Evolutionary conservation across 1,140 invertebrate species (phyloP).

Genomic region (Stegodyphus mimosarum): DNA sequence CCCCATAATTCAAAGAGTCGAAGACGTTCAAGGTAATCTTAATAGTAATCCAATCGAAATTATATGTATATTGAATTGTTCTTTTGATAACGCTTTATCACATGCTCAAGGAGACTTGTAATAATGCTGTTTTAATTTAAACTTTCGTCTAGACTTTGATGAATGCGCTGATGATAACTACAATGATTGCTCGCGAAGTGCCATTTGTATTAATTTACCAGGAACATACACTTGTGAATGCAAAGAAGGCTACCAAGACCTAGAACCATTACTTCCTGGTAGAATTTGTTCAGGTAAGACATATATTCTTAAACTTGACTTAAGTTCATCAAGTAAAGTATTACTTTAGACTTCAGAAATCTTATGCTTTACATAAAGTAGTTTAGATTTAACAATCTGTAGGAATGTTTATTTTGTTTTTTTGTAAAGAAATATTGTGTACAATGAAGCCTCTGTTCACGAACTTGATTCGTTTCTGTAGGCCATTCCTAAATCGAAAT

Average conservation of each 20-base stretch:
- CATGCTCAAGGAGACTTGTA: no score
- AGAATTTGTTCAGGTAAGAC: conserved; percentile 79
- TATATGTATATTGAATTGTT: no score
- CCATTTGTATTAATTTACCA: conserved; percentile 81
- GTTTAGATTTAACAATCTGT: no score
- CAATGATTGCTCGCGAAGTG: conserved; percentile 86
- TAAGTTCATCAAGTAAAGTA: no score
- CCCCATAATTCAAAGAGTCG: conserved; percentile 43
- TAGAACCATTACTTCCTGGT: conserved; percentile 78
- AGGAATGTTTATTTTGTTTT: no score
- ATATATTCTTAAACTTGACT: background rate
- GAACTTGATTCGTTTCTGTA: no score
- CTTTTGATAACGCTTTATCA: no score
- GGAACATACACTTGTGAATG: conserved; percentile 86
- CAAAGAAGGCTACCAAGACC: conserved; percentile 82
- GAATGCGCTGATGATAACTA: conserved; percentile 78
- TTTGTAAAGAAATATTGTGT: no score
- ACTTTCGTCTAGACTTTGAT: conserved; percentile 78
- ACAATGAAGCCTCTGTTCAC: no score
- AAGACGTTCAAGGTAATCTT: conserved; percentile 59
- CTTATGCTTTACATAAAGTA: no score
- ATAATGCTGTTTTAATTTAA: background rate
- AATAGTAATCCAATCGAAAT: background rate
- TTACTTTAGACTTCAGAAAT: no score
- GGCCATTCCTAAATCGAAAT: no score